phyloP scores from a whole-genome alignment of 1,140 invertebrate genomes.

The Drosophila orosa region DNA sequence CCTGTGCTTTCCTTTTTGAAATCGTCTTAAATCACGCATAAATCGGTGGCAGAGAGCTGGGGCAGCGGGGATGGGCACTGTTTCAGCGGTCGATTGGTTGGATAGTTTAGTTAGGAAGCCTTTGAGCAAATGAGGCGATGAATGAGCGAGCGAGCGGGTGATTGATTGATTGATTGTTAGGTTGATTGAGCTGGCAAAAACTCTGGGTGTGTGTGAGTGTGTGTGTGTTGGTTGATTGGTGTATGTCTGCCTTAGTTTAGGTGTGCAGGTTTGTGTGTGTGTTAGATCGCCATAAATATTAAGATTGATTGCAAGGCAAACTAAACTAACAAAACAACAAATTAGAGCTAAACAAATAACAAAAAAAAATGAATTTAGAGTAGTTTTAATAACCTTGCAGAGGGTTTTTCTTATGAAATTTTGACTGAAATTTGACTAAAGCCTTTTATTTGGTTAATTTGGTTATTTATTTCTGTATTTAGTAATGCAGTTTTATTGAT shows the following conservation, averaged over 20 bases:
- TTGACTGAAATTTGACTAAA: neutral
- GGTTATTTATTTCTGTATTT: no score
- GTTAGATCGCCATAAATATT: slow-evolving; percentile 25
- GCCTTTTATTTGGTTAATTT: neutral
- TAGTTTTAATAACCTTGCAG: slow-evolving; percentile 7
- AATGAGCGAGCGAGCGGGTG: slow-evolving; percentile 46
- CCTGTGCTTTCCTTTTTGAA: slow-evolving; percentile 1
- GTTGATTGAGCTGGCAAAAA: slow-evolving; percentile 35
- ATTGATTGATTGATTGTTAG: slow-evolving; percentile 31
- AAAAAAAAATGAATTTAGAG: slow-evolving; percentile 2
- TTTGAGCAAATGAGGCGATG: slow-evolving; percentile 50
- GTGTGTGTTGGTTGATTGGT: neutral
- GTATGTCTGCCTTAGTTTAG: slow-evolving; percentile 5
- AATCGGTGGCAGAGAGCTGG: neutral
- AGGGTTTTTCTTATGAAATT: neutral
- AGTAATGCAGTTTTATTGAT: no score
- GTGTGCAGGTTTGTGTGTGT: slow-evolving; percentile 31
- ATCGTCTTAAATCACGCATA: slow-evolving; percentile 9
- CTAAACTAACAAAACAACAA: slow-evolving; percentile 3
- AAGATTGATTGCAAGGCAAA: slow-evolving; percentile 3
- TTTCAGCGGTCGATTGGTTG: slow-evolving; percentile 12
- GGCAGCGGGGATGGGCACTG: neutral
- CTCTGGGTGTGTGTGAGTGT: slow-evolving; percentile 20
- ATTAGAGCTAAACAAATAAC: slow-evolving; percentile 8
- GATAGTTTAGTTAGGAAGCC: slow-evolving; percentile 24